phyloP scores from a whole-genome alignment of 2,113 vertebrate genomes.

The Thinocorus orbignyianus region DNA sequence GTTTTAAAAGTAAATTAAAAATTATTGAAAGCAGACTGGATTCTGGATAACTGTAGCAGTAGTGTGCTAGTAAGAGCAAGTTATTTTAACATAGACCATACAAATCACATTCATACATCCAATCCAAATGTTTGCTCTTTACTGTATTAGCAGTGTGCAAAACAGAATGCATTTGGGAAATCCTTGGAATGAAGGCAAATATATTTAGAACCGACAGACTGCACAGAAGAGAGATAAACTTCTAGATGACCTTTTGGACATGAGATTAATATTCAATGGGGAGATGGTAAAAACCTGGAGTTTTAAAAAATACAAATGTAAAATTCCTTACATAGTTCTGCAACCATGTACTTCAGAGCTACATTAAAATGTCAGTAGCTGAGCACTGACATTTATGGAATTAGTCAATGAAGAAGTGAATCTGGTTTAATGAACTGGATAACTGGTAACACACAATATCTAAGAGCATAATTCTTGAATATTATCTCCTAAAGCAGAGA shows the following conservation, averaged over 20 bases:
- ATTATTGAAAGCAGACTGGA: neutral
- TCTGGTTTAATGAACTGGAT: neutral
- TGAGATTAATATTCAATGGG: neutral
- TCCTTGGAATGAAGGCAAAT: neutral
- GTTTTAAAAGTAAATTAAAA: neutral
- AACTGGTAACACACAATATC: neutral
- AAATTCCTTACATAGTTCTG: neutral
- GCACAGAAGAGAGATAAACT: neutral
- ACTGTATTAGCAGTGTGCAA: neutral
- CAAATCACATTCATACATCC: neutral
- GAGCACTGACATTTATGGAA: neutral
- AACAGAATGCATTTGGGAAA: neutral
- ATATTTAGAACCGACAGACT: neutral
- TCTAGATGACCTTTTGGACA: neutral
- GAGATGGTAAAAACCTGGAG: neutral
- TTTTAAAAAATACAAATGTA: neutral
- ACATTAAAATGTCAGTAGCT: neutral
- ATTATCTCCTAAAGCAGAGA: neutral
- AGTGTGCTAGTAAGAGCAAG: neutral
- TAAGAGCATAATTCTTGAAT: neutral
- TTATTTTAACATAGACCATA: neutral
- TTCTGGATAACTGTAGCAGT: neutral
- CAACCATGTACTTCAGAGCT: neutral
- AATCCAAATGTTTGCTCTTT: neutral
- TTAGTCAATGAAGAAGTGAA: neutral